Conservation (phyloP, 2,113 vertebrate genomes). For the Acrocephalus arundinaceus region DNA sequence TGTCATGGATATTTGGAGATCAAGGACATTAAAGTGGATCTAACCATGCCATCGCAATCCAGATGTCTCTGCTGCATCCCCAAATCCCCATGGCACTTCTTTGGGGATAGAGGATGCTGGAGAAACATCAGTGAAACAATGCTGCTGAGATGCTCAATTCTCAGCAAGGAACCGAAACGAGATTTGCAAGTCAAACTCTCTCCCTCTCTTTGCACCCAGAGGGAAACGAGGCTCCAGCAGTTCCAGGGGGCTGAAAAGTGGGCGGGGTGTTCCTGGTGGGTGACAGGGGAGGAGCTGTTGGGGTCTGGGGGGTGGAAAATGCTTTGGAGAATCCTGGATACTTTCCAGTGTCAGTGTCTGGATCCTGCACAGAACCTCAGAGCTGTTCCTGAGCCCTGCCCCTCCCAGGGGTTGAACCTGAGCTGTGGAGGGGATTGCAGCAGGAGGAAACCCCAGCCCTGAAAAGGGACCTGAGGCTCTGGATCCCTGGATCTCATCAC, state of each 20-base stretch:
- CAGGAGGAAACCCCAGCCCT: background rate
- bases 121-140: background rate
- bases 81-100: fast-evolving
- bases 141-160: background rate
- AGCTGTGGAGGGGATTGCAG: background rate
- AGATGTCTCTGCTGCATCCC: background rate
- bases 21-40: background rate
- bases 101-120: background rate
- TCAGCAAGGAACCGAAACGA: background rate
- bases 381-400: background rate
- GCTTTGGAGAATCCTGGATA: background rate
- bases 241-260: background rate
- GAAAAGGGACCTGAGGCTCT: background rate
- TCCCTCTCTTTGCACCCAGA: background rate
- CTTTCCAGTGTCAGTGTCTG: background rate
- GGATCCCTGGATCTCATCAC: background rate
- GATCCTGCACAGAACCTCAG: background rate
- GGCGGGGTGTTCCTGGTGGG: background rate
- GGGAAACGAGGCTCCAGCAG: background rate
- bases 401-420: background rate
- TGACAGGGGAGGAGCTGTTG: background rate
- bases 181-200: conserved; percentile 38
- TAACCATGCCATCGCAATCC: background rate
- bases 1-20: background rate
- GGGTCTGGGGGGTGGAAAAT: background rate